These are phyloP conservation scores for Mimas tiliae DNA, from an alignment of 2,888 invertebrate species.

Conservation along the genomic window DNA sequence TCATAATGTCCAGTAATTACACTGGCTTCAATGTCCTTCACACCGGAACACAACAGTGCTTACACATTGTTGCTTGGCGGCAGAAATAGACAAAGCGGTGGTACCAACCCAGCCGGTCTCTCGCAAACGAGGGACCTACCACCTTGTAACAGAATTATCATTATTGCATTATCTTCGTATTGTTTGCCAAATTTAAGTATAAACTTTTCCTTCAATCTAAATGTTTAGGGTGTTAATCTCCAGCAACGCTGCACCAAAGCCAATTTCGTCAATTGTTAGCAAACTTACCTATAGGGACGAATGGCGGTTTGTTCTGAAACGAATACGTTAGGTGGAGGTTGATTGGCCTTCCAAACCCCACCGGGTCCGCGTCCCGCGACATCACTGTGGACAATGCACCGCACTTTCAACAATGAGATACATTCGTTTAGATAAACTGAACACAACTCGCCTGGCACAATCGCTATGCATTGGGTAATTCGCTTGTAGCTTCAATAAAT, in stretches of 20 bases:
- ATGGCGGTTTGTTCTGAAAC: slow-evolving; percentile 92
- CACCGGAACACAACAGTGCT: too few relatives aligned
- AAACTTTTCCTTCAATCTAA: too few relatives aligned
- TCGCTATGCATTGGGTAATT: slow-evolving; percentile 37
- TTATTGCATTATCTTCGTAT: too few relatives aligned
- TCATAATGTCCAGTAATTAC: too few relatives aligned
- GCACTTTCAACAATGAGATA: slow-evolving; percentile 1
- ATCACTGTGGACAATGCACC: slow-evolving; percentile 84
- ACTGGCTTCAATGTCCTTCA: too few relatives aligned
- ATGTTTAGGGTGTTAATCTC: too few relatives aligned
- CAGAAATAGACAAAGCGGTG: too few relatives aligned
- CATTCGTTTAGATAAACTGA: background rate
- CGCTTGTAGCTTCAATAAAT: slow-evolving; percentile 15
- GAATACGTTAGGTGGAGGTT: slow-evolving; percentile 95
- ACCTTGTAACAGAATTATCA: too few relatives aligned
- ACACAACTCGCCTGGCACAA: slow-evolving; percentile 17
- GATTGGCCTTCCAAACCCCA: slow-evolving; percentile 92
- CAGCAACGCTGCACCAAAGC: background rate
- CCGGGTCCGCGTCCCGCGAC: slow-evolving; percentile 87
- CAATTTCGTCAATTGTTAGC: background rate
- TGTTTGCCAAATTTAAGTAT: too few relatives aligned
- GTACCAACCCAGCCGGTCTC: too few relatives aligned
- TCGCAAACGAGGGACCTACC: too few relatives aligned
- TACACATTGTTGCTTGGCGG: too few relatives aligned
- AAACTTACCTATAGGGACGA: slow-evolving; percentile 86